These are phyloP conservation scores for Sorex fumeus DNA, from an alignment of 2,113 vertebrate species.

Conservation along the genomic window DNA sequence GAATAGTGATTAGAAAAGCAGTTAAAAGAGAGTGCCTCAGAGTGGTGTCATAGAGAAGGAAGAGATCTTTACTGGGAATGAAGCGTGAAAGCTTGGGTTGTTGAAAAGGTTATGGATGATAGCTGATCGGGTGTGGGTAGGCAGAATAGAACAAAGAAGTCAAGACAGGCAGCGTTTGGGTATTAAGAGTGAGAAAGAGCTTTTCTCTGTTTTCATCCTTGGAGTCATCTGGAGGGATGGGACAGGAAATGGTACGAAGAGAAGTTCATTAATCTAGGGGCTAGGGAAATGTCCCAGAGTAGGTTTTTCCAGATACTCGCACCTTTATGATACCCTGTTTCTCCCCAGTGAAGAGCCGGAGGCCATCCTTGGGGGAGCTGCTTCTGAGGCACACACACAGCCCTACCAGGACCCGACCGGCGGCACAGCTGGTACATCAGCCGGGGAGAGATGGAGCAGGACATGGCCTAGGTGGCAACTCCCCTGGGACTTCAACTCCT, in stretches of 20 bases:
- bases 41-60: constrained; percentile 4
- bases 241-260: constrained; percentile 16
- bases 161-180: not conserved
- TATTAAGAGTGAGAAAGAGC: not conserved
- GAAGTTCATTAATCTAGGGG: constrained; percentile 14
- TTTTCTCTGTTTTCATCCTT: not conserved
- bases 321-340: constrained; percentile 47
- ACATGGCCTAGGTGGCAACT: constrained; percentile 90
- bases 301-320: not conserved
- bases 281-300: not conserved
- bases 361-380: constrained; percentile 95
- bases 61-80: not conserved
- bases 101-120: constrained; percentile 12
- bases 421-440: constrained; percentile 93
- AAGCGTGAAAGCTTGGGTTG: constrained; percentile 34
- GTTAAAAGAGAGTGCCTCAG: not conserved
- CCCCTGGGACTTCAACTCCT: constrained; percentile 79
- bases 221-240: not conserved
- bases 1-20: constrained; percentile 8
- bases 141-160: not conserved
- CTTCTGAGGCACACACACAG: constrained; percentile 96
- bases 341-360: constrained; percentile 93
- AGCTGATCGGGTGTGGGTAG: not conserved
- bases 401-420: constrained; percentile 93
- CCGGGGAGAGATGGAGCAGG: constrained; percentile 93